A percentile compares a stretch with the other conserved stretches of the same genome.
Conservation (phyloP, 2,113 vertebrate species). For the Lepisosteus osseus region DNA sequence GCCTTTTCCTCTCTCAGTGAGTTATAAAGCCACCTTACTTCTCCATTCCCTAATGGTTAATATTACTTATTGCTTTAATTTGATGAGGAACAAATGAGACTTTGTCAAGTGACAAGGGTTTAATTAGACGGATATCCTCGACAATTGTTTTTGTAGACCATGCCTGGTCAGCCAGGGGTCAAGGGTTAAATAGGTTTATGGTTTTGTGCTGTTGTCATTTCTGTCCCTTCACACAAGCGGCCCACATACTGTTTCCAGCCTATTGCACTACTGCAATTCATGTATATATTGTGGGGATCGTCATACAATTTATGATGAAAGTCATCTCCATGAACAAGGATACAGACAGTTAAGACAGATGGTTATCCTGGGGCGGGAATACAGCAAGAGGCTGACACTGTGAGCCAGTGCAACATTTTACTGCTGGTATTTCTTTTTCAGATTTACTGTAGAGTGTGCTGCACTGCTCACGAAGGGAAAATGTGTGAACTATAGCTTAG, state of each 20-base stretch:
- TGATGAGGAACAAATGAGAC: no score
- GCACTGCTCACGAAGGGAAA: no score
- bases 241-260: neutral
- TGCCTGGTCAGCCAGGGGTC: neutral
- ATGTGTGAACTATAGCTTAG: no score
- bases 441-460: no score
- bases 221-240: neutral
- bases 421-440: neutral
- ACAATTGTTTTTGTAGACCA: neutral
- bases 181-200: neutral
- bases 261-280: neutral
- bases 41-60: no score
- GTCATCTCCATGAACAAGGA: neutral
- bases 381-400: neutral
- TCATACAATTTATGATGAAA: neutral
- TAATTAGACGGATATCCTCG: neutral
- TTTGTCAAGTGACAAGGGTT: neutral
- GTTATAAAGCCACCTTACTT: no score
- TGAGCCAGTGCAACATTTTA: neutral
- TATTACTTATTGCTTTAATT: no score
- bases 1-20: no score
- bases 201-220: neutral
- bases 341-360: constrained; percentile 8
- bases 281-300: neutral
- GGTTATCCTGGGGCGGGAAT: neutral